Base-by-base conservation (phyloP, 2,797 vertebrate genomes). In the Antrozous pallidus region DNA sequence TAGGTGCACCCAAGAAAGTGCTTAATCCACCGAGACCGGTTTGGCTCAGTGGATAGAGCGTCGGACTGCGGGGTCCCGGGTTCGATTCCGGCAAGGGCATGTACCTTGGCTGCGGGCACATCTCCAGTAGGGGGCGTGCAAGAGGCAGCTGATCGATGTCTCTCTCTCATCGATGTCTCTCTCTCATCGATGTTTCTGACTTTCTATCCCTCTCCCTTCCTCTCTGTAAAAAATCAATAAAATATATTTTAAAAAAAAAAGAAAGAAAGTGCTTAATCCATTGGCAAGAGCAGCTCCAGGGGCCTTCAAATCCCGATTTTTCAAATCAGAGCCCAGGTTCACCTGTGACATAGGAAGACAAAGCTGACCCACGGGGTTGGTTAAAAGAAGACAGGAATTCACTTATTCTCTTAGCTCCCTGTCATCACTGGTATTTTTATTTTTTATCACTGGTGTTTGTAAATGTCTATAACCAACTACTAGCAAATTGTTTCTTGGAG, bases 381-480 rank as follows among this genome's bases (percentile, higher is more conserved):
- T 61, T 73, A 54, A 47, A 87, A 56, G 36, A 65, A 54, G 36
- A 61, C 26, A 93, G n/a, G 13, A 86, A 45, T 71, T 73, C 49
- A 82, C 31, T 28, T 90, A 26, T 28, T 90, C 84, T 33, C 51
- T 56, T 42, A 31, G 26, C 22, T 93, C n/a, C 56, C 13, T 33
- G 31, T 31, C 58, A 24, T 74, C 67, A 9, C 24, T 8, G 2
- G 12, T 45, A 26, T 58, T 80, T 92, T 71, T 45, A 38, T 61
- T 31, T 31, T 31, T 58, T 58, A 24, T 80, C 67, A 9, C 24
- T 8, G 3, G 18, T 51, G 31, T 58, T 80, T 92, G 67, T 51
- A 47, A 88, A 63, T 13, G 36, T 54, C 74, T 38, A 2, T 56
- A 71, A 67, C 40, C 40, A 63, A 56, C 20, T 10, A 49, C n/a